Percentiles rank a stretch among this genome's conserved stretches.
phyloP scores from a whole-genome alignment of 1,140 invertebrate species.

The honey bee (Apis mellifera) region DNA sequence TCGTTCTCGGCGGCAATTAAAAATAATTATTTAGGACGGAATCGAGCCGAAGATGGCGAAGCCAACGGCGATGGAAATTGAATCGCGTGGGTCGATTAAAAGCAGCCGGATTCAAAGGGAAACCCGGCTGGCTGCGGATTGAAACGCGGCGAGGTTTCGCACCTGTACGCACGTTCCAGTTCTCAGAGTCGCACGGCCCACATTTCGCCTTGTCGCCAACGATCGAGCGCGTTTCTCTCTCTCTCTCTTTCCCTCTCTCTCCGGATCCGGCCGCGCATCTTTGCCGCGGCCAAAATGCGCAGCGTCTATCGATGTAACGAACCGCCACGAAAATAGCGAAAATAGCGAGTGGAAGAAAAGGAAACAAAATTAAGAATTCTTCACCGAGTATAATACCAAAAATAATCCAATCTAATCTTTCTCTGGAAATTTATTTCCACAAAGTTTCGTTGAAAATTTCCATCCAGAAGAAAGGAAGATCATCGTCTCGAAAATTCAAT shows the following conservation, averaged over 20 bases:
- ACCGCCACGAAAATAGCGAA: no score
- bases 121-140: conserved; percentile 43
- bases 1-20: conserved; percentile 38
- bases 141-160: conserved; percentile 55
- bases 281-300: no score
- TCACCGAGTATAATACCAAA: no score
- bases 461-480: no score
- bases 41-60: conserved; percentile 37
- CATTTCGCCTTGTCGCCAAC: conserved; percentile 46
- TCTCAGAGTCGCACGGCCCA: conserved; percentile 66
- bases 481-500: background rate
- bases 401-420: no score
- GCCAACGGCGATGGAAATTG: conserved; percentile 12
- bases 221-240: conserved; percentile 28
- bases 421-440: no score
- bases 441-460: background rate
- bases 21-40: conserved; percentile 42
- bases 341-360: no score
- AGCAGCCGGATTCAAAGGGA: conserved; percentile 41
- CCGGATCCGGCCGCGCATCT: background rate
- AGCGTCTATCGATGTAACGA: no score
- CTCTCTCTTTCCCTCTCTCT: background rate
- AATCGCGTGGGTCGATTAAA: conserved; percentile 28
- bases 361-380: no score
- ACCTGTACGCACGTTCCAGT: conserved; percentile 68